Percentiles rank a stretch among this genome's conserved stretches.
These are phyloP conservation scores for Auanema freiburgensis DNA, from an alignment of 2,888 invertebrate species.

Conservation along the genomic window DNA sequence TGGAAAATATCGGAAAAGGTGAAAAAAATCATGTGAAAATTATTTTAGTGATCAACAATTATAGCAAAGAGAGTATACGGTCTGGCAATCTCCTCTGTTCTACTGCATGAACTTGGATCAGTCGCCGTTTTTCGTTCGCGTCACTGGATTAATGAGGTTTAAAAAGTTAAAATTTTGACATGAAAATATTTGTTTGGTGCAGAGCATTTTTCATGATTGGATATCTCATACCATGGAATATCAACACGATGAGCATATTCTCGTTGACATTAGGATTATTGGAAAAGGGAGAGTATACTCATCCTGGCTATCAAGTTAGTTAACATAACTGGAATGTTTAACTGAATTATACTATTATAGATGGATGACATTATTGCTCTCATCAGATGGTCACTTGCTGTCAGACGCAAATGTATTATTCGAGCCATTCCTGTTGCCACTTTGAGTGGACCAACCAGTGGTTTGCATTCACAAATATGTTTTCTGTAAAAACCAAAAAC, in stretches of 20 bases:
- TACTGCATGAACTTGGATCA: constrained; percentile 57
- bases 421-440: constrained; percentile 56
- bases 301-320: constrained; percentile 49
- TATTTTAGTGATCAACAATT: constrained; percentile 3
- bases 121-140: constrained; percentile 57
- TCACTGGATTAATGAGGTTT: constrained; percentile 47
- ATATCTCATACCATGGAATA: constrained; percentile 57
- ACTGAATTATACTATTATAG: constrained; percentile 15
- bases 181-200: background rate
- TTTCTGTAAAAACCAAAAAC: background rate
- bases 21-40: constrained; percentile 1
- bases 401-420: constrained; percentile 49
- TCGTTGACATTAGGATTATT: constrained; percentile 50
- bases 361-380: constrained; percentile 60
- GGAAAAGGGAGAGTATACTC: constrained; percentile 54
- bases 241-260: constrained; percentile 60
- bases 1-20: constrained; percentile 44
- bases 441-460: constrained; percentile 50
- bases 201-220: constrained; percentile 60
- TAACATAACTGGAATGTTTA: background rate
- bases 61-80: constrained; percentile 46
- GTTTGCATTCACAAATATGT: constrained; percentile 10
- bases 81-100: constrained; percentile 60
- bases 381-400: constrained; percentile 56
- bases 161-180: background rate